Evolutionary conservation across 2,113 vertebrate species (phyloP), one percentile per base, ranked within the genome.

Genomic region (Malaclemys terrapin): DNA sequence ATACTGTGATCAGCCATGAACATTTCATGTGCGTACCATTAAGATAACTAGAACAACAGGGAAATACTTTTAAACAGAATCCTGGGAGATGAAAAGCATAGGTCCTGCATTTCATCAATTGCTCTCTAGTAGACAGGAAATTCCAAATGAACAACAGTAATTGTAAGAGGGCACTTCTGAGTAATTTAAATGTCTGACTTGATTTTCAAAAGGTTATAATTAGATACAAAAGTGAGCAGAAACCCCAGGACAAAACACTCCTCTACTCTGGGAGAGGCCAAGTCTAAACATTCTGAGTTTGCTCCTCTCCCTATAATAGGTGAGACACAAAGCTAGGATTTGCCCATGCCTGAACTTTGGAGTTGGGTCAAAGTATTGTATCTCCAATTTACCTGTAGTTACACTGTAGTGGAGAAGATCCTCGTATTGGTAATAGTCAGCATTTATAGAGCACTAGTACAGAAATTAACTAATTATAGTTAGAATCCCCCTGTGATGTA

Each of bases 171-270:
- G 54, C 84, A 89, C 19, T 90, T 85, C 47, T 79, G 88, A 94
- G 27, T 72, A 84, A 62, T 90, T 96, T 88, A 38, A 56, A 84
- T 88, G 81, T 91, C 59, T 6, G 81, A 47, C 38, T 69, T 91
- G 29, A 49, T 38, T 93, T 94, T 94, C 86, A 62, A 84, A 88
- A 38, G 35, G 45, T 94, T 92, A 42, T 90, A 84, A 93, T 94
- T 91, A 91, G 72, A 84, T 84, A 88, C 59, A 79, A 56, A 91
- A 90, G 49, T 81, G 69, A 91, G 75, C 45, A 89, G 88, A 76
- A 11, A n/a, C 19, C 56, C 56, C 10, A 52, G 49, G 16, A 29
- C 79, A 85, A 78, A 92, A 85, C 75, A 65, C 52, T 24, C 56
- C 91, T 94, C 35, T 42, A 75, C 65, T 85, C 62, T 49, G 75